Percentiles rank a stretch among this genome's conserved stretches.
These are phyloP conservation scores for Apodemus speciosus DNA, from an alignment of 2,113 vertebrate species.

Conservation along the genomic window DNA sequence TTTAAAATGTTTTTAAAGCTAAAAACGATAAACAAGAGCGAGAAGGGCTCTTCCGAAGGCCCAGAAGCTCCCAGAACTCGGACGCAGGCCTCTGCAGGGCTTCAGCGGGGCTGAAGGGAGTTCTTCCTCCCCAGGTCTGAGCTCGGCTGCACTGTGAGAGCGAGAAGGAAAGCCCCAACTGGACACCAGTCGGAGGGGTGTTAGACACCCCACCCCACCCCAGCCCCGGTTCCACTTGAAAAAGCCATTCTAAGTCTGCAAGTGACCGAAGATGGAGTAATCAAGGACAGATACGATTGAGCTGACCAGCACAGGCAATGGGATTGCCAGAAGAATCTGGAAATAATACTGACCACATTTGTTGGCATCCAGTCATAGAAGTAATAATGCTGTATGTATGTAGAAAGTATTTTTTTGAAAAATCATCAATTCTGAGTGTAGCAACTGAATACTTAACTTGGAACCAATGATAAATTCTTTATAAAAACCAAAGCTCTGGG, in stretches of 20 bases:
- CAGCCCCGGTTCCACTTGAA: background rate
- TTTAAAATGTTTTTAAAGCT: background rate
- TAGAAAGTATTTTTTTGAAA: constrained; percentile 57
- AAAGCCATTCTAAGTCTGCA: constrained; percentile 38
- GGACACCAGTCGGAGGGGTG: background rate
- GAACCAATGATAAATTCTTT: constrained; percentile 71
- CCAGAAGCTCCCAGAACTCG: background rate
- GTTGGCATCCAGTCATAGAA: constrained; percentile 70
- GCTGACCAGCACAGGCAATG: background rate
- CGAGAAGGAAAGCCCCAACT: background rate
- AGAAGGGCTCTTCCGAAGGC: constrained; percentile 48
- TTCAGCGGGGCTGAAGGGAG: background rate
- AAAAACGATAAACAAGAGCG: constrained; percentile 56
- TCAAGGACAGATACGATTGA: constrained; percentile 42
- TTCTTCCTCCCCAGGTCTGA: background rate
- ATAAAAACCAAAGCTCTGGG: constrained; percentile 26
- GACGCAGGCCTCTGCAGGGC: background rate
- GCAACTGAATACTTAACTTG: constrained; percentile 68
- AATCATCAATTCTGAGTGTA: constrained; percentile 68
- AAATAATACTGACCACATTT: constrained; percentile 75
- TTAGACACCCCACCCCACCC: background rate
- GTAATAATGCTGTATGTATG: constrained; percentile 59
- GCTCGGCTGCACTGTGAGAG: background rate
- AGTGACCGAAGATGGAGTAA: constrained; percentile 60
- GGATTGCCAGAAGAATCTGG: constrained; percentile 71